Percentiles rank a stretch among this genome's conserved stretches.
Conservation (phyloP, 2,797 vertebrate genomes). For the Peromyscus melanophrys region DNA sequence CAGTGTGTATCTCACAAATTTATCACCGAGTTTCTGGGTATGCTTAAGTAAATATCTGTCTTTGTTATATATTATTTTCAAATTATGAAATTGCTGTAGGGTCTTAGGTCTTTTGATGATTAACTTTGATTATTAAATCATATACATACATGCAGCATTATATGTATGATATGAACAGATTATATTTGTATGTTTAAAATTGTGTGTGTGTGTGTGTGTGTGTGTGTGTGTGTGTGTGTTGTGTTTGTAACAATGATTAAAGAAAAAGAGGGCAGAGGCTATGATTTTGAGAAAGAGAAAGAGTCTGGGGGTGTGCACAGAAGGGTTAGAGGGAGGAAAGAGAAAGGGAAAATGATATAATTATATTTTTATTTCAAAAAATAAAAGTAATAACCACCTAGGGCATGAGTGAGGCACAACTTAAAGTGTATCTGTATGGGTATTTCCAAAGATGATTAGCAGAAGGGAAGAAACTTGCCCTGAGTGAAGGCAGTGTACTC, state of each 20-base stretch:
- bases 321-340: background rate
- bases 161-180: background rate
- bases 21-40: background rate
- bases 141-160: background rate
- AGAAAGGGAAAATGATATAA: background rate
- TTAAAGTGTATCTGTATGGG: background rate
- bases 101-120: background rate
- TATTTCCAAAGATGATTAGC: background rate
- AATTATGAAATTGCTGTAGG: background rate
- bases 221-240: no score
- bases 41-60: conserved; percentile 40
- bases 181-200: background rate
- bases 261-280: background rate
- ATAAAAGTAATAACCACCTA: background rate
- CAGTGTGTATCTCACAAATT: background rate
- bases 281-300: background rate
- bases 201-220: background rate
- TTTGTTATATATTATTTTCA: conserved; percentile 22
- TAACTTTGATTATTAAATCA: background rate
- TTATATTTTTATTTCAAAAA: background rate
- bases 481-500: background rate
- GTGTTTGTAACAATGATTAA: background rate
- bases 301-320: background rate
- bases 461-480: background rate
- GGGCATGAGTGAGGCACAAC: background rate